These are phyloP conservation scores for Tympanoctomys barrerae DNA, from an alignment of 2,797 vertebrate species.

Conservation along the genomic window DNA sequence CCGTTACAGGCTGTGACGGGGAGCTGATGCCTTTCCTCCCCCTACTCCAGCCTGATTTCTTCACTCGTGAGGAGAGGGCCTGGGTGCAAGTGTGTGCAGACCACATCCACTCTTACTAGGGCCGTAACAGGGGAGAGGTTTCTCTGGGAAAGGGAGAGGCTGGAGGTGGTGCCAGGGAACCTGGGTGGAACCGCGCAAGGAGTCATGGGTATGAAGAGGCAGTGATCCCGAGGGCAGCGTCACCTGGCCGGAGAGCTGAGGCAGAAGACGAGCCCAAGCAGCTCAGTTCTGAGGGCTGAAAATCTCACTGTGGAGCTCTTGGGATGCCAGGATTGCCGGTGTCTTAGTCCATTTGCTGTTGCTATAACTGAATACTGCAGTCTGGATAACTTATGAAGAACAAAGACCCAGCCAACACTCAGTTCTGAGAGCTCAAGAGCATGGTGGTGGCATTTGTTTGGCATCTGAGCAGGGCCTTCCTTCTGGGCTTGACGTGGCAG, in stretches of 20 bases:
- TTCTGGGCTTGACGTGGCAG: not conserved
- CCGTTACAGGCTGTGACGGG: not conserved
- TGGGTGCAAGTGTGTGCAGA: not conserved
- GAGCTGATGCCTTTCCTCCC: not conserved
- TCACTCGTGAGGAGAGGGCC: not conserved
- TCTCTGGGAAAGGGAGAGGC: not conserved
- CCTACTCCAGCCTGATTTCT: not conserved
- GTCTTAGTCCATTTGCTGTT: not conserved
- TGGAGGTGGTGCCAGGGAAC: not conserved
- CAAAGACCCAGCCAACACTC: not conserved
- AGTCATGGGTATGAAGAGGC: not conserved
- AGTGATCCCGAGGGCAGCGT: not conserved
- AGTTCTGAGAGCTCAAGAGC: not conserved
- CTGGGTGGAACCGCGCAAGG: not conserved
- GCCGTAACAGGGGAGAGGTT: not conserved
- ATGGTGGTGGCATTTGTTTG: not conserved
- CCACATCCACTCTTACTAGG: not conserved
- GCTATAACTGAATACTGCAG: not conserved
- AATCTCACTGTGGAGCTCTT: not conserved
- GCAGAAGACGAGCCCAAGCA: not conserved
- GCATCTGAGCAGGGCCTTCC: not conserved
- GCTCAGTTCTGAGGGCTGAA: not conserved
- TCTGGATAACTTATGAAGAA: not conserved
- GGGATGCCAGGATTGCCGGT: not conserved
- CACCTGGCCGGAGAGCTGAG: not conserved